Base-by-base conservation (phyloP, 1,140 invertebrate species). In the Gonioctena quinquepunctata region DNA sequence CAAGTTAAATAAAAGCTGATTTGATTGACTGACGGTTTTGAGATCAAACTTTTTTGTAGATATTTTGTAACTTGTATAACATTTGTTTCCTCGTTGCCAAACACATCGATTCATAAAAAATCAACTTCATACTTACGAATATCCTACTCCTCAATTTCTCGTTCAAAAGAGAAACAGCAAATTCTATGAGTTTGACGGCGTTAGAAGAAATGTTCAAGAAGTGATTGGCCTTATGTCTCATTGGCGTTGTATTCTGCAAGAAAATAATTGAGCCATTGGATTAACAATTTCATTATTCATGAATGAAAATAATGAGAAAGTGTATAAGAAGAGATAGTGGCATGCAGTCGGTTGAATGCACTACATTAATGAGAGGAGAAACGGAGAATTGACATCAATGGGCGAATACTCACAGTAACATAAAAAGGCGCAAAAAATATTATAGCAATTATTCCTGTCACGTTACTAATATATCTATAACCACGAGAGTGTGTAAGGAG, bases 191-290 rank as follows among this genome's bases (percentile, higher is more conserved):
- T 77, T 92, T 90, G 1, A 89, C 88, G 1, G 92, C 92, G 73
- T 89, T 91, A 57, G 88, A 85, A 0, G 93, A 93, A 59, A 95
- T 90, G 79, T 95, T 94, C 19, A 95, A 85, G 71, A 95, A 92
- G 78, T 95, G 93, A 0, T 94, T 92, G 72, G 91, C 86, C 79
- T 95, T 95, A 80, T 95, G 93, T 11, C 93, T 86, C 88, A 95
- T 93, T 1, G 94, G 94, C n/a, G 93, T 91, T 0, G 93, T 93
- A 81, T 93, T 94, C 91, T 93, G 84, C 11, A 86, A 85, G 78
- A 70, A 79, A 76, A 73, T n/a, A 42, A 42, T 11, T 42, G 3
- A n/a, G 33, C 11, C n/a, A n/a, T n/a, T n/a, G n/a, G n/a, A n/a
- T n/a, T n/a, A n/a, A n/a, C n/a, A n/a, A n/a, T n/a, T n/a, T n/a